Conservation (phyloP, 2,888 invertebrate genomes). For the Cremastobaeus sp. region DNA sequence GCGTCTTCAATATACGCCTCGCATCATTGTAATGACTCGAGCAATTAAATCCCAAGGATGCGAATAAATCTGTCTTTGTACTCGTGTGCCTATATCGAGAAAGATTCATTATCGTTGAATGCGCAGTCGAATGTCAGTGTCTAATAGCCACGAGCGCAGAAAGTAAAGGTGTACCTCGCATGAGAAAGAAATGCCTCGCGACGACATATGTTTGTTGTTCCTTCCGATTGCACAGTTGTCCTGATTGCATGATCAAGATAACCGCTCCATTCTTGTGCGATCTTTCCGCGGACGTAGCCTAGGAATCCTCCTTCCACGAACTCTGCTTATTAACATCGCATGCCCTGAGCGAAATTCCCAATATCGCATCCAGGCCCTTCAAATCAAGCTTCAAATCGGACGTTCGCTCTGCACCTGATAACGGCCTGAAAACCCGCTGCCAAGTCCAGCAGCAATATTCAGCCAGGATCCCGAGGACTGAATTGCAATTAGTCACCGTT, state of each 20-base stretch:
- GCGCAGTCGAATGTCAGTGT: conserved; percentile 58
- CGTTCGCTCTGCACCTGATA: conserved; percentile 12
- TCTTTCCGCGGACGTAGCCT: conserved; percentile 31
- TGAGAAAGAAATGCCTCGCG: conserved; percentile 53
- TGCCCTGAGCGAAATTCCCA: conserved; percentile 23
- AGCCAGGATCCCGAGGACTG: too few species aligned
- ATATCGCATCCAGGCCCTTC: conserved; percentile 15
- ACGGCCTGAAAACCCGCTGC: conserved; percentile 1
- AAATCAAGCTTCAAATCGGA: too few species aligned
- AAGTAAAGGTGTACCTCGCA: conserved; percentile 54
- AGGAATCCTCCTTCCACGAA: conserved; percentile 40
- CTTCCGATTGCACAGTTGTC: conserved; percentile 59
- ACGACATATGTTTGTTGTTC: conserved; percentile 61
- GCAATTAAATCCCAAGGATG: conserved; percentile 60
- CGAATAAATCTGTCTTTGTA: conserved; percentile 58
- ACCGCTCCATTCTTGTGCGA: conserved; percentile 50
- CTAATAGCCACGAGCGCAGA: conserved; percentile 58
- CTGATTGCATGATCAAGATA: conserved; percentile 55
- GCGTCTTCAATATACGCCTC: conserved; percentile 43
- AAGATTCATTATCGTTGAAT: conserved; percentile 61
- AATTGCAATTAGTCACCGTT: too few species aligned
- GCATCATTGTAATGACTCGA: conserved; percentile 58
- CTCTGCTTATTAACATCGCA: conserved; percentile 27
- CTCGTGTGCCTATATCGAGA: conserved; percentile 58
- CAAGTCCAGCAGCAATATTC: too few species aligned